Conservation (phyloP, 2,113 vertebrate genomes). For the Corydoras maculifer region DNA sequence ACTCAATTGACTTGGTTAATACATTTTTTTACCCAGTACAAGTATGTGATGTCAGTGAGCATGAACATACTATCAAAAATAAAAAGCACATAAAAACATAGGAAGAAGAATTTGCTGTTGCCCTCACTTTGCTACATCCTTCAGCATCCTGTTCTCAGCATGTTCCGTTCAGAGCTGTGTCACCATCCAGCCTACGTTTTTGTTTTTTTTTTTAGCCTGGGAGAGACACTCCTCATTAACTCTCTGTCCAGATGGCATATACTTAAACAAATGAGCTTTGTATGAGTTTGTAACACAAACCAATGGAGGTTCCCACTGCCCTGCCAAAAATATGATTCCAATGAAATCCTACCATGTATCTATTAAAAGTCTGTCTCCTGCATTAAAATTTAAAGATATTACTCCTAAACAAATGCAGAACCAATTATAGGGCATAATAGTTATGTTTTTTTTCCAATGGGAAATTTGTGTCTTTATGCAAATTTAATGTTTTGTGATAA, state of each 20-base stretch:
- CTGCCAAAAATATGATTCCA: constrained; percentile 20
- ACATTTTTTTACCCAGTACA: no score
- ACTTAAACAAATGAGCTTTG: constrained; percentile 56
- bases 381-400: background rate
- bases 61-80: no score
- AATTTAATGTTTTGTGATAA: no score
- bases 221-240: constrained; percentile 25
- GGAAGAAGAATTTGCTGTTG: no score
- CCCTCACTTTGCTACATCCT: background rate
- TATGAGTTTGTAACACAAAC: constrained; percentile 21
- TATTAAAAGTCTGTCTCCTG: background rate
- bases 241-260: constrained; percentile 56
- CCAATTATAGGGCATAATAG: no score
- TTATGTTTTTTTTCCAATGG: no score
- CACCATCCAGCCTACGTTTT: constrained; percentile 3
- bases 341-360: background rate
- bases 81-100: no score
- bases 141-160: constrained; percentile 10
- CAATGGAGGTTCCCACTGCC: constrained; percentile 14
- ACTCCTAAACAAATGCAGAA: background rate
- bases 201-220: background rate
- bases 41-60: no score
- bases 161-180: background rate
- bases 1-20: no score
- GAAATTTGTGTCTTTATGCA: no score